Evolutionary conservation across 1,140 invertebrate genomes (phyloP).

Genomic region (Oreohelix idahoensis): DNA sequence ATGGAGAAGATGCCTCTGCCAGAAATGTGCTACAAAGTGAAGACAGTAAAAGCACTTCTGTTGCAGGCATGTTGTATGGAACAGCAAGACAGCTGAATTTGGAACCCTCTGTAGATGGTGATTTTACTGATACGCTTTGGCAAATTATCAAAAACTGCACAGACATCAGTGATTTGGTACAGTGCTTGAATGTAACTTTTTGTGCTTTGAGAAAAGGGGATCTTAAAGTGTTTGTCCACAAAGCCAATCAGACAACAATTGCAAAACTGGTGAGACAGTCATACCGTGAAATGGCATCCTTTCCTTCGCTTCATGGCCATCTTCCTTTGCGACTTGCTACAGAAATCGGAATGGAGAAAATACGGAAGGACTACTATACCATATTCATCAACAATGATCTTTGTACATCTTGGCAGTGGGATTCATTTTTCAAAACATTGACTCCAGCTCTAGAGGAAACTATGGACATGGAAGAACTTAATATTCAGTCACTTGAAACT

Average conservation of each 20-base stretch:
- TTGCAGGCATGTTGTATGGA: conserved; percentile 11
- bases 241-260: conserved; percentile 19
- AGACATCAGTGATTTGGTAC: background rate
- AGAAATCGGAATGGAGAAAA: conserved; percentile 26
- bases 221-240: conserved; percentile 16
- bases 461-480: conserved; percentile 29
- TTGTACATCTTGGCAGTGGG: conserved; percentile 17
- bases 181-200: conserved; percentile 24
- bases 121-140: conserved; percentile 31
- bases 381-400: conserved; percentile 20
- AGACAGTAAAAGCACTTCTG: background rate
- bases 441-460: background rate
- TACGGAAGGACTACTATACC: conserved; percentile 11
- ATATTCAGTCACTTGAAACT: background rate
- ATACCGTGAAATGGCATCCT: conserved; percentile 12
- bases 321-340: background rate
- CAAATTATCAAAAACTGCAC: background rate
- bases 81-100: conserved; percentile 6
- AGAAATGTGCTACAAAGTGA: background rate
- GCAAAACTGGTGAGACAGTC: conserved; percentile 34
- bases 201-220: conserved; percentile 4
- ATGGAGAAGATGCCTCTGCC: background rate
- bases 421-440: conserved; percentile 6
- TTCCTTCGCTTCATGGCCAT: conserved; percentile 14
- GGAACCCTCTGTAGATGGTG: background rate